phyloP scores from a whole-genome alignment of 1,140 invertebrate species.

The Apis mellifera region Amel_HAv3.1 CM009938.2:4693001-4693500 shows the following conservation, averaged over 20 bases:
- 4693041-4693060: not conserved
- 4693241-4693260: not conserved
- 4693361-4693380: not conserved
- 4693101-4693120: no score
- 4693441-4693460: not conserved
- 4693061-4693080: no score
- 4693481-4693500: no score
- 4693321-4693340: no score
- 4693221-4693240: not conserved
- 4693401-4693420: not conserved
- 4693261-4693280: not conserved
- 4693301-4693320: no score
- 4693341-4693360: no score
- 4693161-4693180: not conserved
- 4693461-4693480: no score
- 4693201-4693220: no score
- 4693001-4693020: not conserved
- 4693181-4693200: not conserved
- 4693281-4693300: not conserved
- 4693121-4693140: not conserved
- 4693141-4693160: not conserved
- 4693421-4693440: not conserved
- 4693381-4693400: not conserved
- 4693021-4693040: not conserved
- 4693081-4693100: not conserved